Evolutionary conservation across 2,888 invertebrate genomes (phyloP), one percentile per base, ranked within the genome.

Genomic region (Taenaris catops): DNA sequence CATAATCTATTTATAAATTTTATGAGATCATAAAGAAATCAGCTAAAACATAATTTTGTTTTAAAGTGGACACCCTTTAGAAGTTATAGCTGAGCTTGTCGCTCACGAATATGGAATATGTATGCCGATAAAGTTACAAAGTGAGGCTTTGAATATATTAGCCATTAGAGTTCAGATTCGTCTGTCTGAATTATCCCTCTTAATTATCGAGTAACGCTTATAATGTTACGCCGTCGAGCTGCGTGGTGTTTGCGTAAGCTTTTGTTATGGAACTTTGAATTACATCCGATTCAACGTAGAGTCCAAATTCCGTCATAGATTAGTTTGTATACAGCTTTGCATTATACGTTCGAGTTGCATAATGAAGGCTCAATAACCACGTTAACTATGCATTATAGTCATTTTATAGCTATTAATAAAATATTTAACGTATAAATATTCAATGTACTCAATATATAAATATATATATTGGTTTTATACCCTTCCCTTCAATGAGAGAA

Each of bases 261-360:
- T 69, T 58, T 65, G 62, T 74, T 75, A 59, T 74, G 72, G 75
- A 65, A 51, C 68, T 76, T 74, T 72, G 37, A 56, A 63, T 58
- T 39, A 23, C 39, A 21, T 29, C 24, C 3, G n/a, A 11, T 32
- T 9, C 32, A 29, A 6, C 26, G n/a, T 46, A 48, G 38, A 37
- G 31, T 32, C 40, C 32, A 21, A 11, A 35, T 41, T 37, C 16
- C 23, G 26, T 36, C 25, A 40, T 35, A 38, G 25, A 7, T 21
- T 19, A 25, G 14, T 25, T 20, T 16, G 19, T 16, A 34, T 8
- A 8, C 31, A 10, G 23, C 23, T 31, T 29, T 16, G 16, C 19
- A 21, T 31, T 21, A 23, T n/a, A 29, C 8, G 29, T 37, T 37
- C 28, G 28, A 27, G 44, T 41, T 41, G 39, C 39, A 44, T 73